Percentiles rank a stretch among this genome's conserved stretches.
These are phyloP conservation scores for Amorpha juglandis DNA, from an alignment of 2,888 invertebrate genomes.

Conservation along the genomic window DNA sequence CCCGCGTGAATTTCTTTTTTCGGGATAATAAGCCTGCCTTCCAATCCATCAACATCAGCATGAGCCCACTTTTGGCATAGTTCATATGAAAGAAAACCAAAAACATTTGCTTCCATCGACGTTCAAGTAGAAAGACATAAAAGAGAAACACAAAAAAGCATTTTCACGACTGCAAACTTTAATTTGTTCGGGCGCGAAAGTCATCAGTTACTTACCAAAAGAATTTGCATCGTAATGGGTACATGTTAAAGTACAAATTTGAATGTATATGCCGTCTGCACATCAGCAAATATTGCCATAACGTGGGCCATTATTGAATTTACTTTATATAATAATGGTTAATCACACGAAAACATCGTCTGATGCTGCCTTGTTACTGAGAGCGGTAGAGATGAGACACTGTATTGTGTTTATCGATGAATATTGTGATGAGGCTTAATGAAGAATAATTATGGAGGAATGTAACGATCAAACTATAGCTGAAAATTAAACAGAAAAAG, in stretches of 20 bases:
- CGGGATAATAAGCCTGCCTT: no score
- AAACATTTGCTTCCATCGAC: constrained; percentile 2
- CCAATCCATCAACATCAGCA: neutral
- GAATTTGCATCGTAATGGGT: constrained; percentile 46
- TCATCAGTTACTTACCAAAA: constrained; percentile 32
- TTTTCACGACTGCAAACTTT: constrained; percentile 23
- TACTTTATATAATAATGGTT: constrained; percentile 84
- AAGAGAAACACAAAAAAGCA: neutral
- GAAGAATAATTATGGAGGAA: neutral
- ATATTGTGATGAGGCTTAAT: neutral
- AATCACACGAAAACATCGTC: constrained; percentile 80
- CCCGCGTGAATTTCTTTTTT: no score
- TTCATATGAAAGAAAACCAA: neutral
- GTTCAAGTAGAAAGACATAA: neutral
- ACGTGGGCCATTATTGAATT: constrained; percentile 82
- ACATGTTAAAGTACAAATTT: constrained; percentile 46
- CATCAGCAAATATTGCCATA: constrained; percentile 78
- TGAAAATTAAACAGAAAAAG: no score
- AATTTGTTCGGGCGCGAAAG: constrained; percentile 25
- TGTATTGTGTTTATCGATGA: constrained; percentile 36
- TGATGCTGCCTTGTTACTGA: constrained; percentile 78
- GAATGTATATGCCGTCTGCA: constrained; percentile 28
- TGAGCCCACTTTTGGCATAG: neutral
- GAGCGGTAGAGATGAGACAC: constrained; percentile 52
- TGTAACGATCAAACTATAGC: neutral